Evolutionary conservation across 1,140 invertebrate genomes (phyloP), one percentile per base, ranked within the genome.

Genomic region (Lineus longissimus): DNA sequence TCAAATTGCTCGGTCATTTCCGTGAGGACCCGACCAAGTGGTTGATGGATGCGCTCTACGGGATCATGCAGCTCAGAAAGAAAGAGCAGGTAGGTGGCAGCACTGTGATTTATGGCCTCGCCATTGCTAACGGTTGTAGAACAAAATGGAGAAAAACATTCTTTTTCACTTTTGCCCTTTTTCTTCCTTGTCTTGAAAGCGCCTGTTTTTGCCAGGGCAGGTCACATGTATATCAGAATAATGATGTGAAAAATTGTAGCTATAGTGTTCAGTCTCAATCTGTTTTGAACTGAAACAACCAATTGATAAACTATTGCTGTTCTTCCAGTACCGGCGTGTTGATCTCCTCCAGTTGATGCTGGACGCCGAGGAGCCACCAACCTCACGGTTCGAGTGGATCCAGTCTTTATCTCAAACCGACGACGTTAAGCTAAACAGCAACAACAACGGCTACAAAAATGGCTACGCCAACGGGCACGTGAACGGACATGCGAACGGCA

Each of bases 271-370:
- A n/a, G n/a, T n/a, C n/a, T n/a, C n/a, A n/a, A n/a, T n/a, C n/a
- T n/a, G n/a, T n/a, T n/a, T n/a, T n/a, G n/a, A n/a, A n/a, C n/a
- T n/a, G n/a, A n/a, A n/a, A n/a, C n/a, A n/a, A 15, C 33, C 33
- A 36, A 36, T 36, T 36, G 33, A 36, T 7, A 36, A 36, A 36
- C 4, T 15, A 36, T 36, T 36, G 33, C 33, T 36, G 4, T 36
- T 51, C 4, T 51, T 51, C 25, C 47, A 51, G 47, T n/a, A 51
- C 47, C 47, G 33, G 13, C 47, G 51, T 22, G 60, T 62, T 6
- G 60, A 62, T 25, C 47, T 62, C 22, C 29, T 62, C 9, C 60
- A 62, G 23, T 13, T 62, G 13, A 33, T 62, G 51, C 23, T 62
- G 6, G 60, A 62, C 31, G 60, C 60, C 60, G 60, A 62, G 47